A percentile compares a stretch with the other conserved stretches of the same genome.
phyloP scores from a whole-genome alignment of 64 coral and sea anemone genomes.

The Trachythela sp. region DNA sequence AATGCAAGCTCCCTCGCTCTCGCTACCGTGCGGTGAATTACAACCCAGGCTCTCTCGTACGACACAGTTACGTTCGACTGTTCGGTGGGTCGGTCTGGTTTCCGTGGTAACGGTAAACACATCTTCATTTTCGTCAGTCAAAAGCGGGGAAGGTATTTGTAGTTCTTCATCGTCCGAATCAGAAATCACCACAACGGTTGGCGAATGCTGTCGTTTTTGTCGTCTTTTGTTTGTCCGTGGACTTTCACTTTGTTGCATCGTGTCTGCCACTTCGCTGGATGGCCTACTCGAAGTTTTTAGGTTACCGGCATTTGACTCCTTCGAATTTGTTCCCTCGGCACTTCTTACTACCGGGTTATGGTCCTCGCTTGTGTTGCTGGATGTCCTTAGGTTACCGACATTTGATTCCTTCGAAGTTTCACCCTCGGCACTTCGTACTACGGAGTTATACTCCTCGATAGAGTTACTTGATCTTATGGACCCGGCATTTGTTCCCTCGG shows the following conservation, averaged over 20 bases:
- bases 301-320: not conserved
- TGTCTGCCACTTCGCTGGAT: not conserved
- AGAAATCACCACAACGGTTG: not conserved
- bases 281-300: not conserved
- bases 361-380: too few species aligned
- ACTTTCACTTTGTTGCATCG: not conserved
- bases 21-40: not conserved
- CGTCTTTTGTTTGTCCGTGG: not conserved
- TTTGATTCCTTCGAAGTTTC: too few species aligned
- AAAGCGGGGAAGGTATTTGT: not conserved
- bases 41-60: not conserved
- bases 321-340: not conserved
- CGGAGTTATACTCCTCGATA: too few species aligned
- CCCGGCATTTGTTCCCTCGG: too few species aligned
- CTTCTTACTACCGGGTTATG: not conserved
- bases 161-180: not conserved
- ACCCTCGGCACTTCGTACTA: too few species aligned
- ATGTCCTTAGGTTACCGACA: too few species aligned
- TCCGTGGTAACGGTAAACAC: not conserved
- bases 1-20: too few species aligned
- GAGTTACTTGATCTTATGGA: too few species aligned
- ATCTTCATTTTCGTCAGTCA: not conserved
- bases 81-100: not conserved
- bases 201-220: not conserved
- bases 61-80: not conserved